Conservation (phyloP, 1,140 invertebrate species). For the Andrena cerasifolii region DNA sequence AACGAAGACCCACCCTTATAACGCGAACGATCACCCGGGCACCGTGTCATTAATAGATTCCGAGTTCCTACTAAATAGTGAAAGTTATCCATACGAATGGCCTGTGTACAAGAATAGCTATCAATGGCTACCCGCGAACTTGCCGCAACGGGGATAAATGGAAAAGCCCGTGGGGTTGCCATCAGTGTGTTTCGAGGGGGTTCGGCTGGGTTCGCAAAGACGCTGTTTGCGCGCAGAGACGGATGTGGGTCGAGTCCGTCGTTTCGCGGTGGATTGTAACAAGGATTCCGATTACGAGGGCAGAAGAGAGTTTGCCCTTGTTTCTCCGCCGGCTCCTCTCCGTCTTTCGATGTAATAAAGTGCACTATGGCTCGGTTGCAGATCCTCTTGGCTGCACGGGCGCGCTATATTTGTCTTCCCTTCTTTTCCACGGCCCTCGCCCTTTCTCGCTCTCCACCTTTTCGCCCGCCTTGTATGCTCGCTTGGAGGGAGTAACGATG, state of each 20-base stretch:
- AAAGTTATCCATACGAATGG: too few relatives aligned
- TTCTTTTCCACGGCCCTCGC: constrained; percentile 44
- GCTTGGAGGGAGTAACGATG: constrained; percentile 80
- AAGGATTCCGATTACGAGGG: constrained; percentile 22
- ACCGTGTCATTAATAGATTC: too few relatives aligned
- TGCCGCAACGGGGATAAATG: too few relatives aligned
- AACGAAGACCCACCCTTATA: too few relatives aligned
- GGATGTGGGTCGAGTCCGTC: background rate
- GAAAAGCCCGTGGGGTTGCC: too few relatives aligned
- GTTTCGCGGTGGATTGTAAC: constrained; percentile 22
- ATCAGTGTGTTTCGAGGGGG: background rate
- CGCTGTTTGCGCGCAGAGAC: background rate
- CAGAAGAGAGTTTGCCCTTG: constrained; percentile 37
- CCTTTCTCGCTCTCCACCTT: constrained; percentile 48
- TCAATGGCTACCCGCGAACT: too few relatives aligned
- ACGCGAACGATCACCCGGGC: too few relatives aligned
- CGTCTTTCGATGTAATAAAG: constrained; percentile 51
- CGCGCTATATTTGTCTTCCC: constrained; percentile 40
- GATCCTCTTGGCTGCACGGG: constrained; percentile 6
- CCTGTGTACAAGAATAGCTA: too few relatives aligned
- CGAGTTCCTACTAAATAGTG: too few relatives aligned
- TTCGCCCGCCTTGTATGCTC: constrained; percentile 59
- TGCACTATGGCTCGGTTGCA: constrained; percentile 11
- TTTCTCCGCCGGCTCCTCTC: background rate
- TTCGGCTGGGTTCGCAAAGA: background rate